A percentile compares a stretch with the other conserved stretches of the same genome.
Conservation (phyloP, 2,113 vertebrate species). For the Empidonax alnorum region DNA sequence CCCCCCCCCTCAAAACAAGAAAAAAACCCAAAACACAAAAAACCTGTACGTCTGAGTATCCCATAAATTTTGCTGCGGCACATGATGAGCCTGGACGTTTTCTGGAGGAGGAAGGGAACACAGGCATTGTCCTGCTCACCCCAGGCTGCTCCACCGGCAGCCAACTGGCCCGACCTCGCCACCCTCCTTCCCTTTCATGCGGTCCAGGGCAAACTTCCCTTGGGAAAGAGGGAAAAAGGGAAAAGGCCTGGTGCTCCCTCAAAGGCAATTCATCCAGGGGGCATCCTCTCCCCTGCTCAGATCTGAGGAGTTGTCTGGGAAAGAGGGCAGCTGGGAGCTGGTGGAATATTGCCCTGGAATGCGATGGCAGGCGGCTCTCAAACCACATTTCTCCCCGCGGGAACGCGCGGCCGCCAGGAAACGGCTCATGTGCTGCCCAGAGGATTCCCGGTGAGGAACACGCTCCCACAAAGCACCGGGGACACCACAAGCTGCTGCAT, state of each 20-base stretch:
- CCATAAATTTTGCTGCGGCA: background rate
- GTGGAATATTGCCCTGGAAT: background rate
- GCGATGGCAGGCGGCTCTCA: background rate
- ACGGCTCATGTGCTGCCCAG: background rate
- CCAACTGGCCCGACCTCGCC: background rate
- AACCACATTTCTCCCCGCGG: background rate
- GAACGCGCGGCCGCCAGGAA: conserved; percentile 25
- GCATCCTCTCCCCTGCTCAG: conserved; percentile 27
- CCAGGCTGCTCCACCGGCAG: background rate
- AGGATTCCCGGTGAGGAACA: background rate
- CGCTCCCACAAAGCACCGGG: background rate
- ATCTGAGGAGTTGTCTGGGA: background rate
- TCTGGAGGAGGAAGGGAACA: background rate
- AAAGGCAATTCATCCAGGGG: background rate
- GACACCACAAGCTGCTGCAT: background rate
- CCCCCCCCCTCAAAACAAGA: no score
- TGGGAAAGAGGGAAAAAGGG: background rate
- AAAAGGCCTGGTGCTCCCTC: background rate
- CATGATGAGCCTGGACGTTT: background rate
- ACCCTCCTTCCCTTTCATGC: background rate
- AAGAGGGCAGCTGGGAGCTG: conserved; percentile 39
- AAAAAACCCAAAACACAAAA: background rate
- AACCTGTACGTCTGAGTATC: background rate
- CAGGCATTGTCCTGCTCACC: background rate
- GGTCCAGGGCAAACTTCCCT: background rate